Evolutionary conservation across 2,113 vertebrate species (phyloP), one percentile per base, ranked within the genome.

Genomic region (Gasterosteus aculeatus): DNA sequence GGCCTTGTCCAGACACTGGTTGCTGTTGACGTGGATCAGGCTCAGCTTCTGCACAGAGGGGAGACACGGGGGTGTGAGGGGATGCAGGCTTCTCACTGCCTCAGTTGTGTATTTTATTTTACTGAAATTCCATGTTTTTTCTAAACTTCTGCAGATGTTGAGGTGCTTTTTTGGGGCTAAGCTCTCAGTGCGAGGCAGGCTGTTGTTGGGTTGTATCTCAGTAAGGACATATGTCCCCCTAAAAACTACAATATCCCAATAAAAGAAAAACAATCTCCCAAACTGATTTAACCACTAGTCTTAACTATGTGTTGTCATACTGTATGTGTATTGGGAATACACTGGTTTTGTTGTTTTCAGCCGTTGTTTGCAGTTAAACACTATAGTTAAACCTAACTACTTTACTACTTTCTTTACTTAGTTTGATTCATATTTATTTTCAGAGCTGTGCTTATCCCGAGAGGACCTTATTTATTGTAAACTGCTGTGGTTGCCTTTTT

Each of bases 1-100:
- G 78, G 97, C 97, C 94, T 98, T 99, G 87, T 99, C 98, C 95
- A 99, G 93, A 94, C 98, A 99, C 95, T 99, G 98, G 87, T 99
- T 99, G 84, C 98, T 99, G 95, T 99, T 99, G 92, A 99, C 97
- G 85, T 99, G 98, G 91, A 97, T 71, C 92, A 99, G 94, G 74
- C 95, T 98, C 94, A 99, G 89, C 93, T 99, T 99, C 97, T 99
- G 89, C 75, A 92, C 19, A 78, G 16, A 14, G 14, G 15, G 39
- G 35, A 71, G 3, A 78, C 46, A 80, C 10, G 31, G 9, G 62
- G 22, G 12, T 8, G 18, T 7, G 57, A 10, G 9, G 0, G 31
- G n/a, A 26, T 26, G 22, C 12, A 68, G 33, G n/a, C 8, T 14
- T 75, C 18, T 49, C 29, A 71, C 3, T 10, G 10, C 1, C 5